Evolutionary conservation across 2,888 invertebrate species (phyloP).

Genomic region (Ischnura elegans): DNA sequence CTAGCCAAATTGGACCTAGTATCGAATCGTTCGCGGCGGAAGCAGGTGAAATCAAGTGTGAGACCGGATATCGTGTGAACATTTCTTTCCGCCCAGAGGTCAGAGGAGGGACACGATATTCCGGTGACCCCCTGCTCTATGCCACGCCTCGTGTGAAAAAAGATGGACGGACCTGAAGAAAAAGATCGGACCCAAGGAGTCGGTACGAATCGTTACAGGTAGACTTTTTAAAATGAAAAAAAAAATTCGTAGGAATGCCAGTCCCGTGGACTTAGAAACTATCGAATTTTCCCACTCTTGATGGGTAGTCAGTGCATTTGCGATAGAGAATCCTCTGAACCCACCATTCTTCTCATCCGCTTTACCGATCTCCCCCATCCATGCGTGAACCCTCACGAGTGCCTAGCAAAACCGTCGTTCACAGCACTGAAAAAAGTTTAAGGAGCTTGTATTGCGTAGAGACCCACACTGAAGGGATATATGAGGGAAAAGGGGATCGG

Average conservation of each 20-base stretch:
- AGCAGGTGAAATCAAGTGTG: not conserved
- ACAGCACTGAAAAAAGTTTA: no score
- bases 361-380: not conserved
- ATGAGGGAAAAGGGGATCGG: no score
- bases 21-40: not conserved
- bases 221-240: not conserved
- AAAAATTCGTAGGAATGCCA: not conserved
- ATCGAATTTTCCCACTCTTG: conserved; percentile 57
- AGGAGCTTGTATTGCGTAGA: no score
- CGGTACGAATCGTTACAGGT: not conserved
- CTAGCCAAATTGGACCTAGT: not conserved
- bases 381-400: not conserved
- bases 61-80: not conserved
- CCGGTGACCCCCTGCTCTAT: not conserved
- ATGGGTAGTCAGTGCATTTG: not conserved
- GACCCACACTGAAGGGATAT: no score
- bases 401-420: not conserved
- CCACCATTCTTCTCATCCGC: no score
- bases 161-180: not conserved
- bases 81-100: not conserved
- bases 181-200: not conserved
- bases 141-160: not conserved
- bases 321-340: conserved; percentile 7
- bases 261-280: conserved; percentile 28
- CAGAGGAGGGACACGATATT: not conserved